Base-by-base conservation (phyloP, 2,797 vertebrate species). In the Sitta carolinensis region DNA sequence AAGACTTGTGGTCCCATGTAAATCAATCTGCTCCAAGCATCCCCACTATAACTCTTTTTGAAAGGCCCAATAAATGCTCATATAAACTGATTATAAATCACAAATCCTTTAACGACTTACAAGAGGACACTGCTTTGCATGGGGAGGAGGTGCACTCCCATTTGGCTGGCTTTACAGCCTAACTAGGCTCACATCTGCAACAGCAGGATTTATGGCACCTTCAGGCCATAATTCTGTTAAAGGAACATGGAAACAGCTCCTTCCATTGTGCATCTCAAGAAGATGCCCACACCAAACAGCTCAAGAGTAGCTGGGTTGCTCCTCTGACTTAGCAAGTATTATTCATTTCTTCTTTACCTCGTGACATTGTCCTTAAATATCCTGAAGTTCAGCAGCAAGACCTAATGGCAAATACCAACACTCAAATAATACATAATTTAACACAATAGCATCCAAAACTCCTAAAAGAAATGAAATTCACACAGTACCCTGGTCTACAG, bases 61-160 rank as follows among this genome's bases (percentile, higher is more conserved):
- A 95, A 90, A 97, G 91, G 81, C 22, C 45, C 69, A 88, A 85
- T 94, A 95, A 95, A 95, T 30, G 67, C 76, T 79, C 0, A 0
- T 34, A 64, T 55, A 83, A 94, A 27, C 45, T 45, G 25, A 67
- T 29, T 55, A 75, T 88, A 94, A 97, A 96, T 93, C 87, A 96
- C 50, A 70, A 66, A 34, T 61, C 32, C 88, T 73, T 89, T 91
- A 95, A 89, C 50, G 83, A 78, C 68, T 82, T 89, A 45, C 77
- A 79, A 64, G 50, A 68, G 64, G 69, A 66, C 48, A 5, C 26
- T 72, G 77, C 58, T 94, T 70, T 85, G 69, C 73, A 81, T 69
- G 52, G 45, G 66, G 27, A 86, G 51, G 80, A 82, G 51, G 13
- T 34, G 34, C 32, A 54, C 51, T 68, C 57, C 42, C 58, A 42